A percentile compares a stretch with the other conserved stretches of the same genome.
Evolutionary conservation across 2,888 invertebrate species (phyloP).

Genomic region (Pseudococcus jackbeardsleyi): DNA sequence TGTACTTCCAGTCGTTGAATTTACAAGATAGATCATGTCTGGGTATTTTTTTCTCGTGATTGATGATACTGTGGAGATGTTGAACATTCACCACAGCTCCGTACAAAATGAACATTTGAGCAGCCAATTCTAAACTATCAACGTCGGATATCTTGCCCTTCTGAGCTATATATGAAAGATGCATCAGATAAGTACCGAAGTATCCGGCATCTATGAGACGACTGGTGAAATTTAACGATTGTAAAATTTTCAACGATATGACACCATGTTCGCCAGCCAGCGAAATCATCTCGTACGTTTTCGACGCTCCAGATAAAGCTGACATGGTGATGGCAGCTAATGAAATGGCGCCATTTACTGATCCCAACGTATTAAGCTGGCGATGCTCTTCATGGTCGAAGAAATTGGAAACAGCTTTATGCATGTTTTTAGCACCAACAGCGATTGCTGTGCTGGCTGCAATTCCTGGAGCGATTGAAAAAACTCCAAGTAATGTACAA

Average conservation of each 20-base stretch:
- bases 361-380: neutral
- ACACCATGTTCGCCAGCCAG: neutral
- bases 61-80: neutral
- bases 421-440: neutral
- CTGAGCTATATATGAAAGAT: neutral
- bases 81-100: constrained; percentile 2
- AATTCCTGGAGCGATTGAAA: constrained; percentile 12
- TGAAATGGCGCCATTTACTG: neutral
- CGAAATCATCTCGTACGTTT: constrained; percentile 33
- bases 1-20: constrained; percentile 28
- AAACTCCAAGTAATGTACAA: constrained; percentile 1
- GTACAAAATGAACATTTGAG: constrained; percentile 38
- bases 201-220: constrained; percentile 27
- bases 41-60: neutral
- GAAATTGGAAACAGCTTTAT: neutral
- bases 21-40: neutral
- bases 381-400: constrained; percentile 10
- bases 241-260: constrained; percentile 27
- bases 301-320: neutral
- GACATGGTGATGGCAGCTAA: neutral
- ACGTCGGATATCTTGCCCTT: neutral
- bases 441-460: neutral
- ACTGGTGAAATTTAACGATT: neutral
- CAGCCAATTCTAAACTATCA: constrained; percentile 6
- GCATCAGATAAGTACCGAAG: constrained; percentile 12